These are phyloP conservation scores for Palythoa caribaeorum DNA, from an alignment of 92 coral and sea anemone species.

Conservation along the genomic window DNA sequence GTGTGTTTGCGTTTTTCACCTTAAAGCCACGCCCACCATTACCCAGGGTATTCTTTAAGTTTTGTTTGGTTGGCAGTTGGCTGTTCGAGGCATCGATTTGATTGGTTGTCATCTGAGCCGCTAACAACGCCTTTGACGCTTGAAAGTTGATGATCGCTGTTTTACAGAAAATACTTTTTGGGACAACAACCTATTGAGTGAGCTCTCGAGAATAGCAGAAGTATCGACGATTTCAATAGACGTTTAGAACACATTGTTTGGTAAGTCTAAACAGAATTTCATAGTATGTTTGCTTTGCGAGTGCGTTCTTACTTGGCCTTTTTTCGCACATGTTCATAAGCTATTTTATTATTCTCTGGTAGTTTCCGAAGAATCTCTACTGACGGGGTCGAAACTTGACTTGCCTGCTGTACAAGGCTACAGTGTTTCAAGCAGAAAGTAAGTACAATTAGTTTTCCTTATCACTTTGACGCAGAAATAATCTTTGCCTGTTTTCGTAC, in stretches of 20 bases:
- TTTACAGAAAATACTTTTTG: background rate
- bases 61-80: constrained; percentile 4
- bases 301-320: background rate
- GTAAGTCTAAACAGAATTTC: background rate
- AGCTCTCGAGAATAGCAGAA: background rate
- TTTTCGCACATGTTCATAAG: background rate
- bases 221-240: background rate
- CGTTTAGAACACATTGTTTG: background rate
- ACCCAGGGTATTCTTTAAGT: background rate
- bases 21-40: constrained; percentile 12
- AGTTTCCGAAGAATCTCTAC: background rate
- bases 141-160: background rate
- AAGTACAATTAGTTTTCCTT: background rate
- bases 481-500: background rate
- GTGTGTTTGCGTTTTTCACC: constrained; percentile 10
- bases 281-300: background rate
- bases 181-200: background rate
- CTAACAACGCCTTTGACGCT: constrained; percentile 5
- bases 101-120: background rate
- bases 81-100: constrained; percentile 10
- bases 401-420: background rate
- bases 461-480: background rate
- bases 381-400: background rate
- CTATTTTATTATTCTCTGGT: background rate
- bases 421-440: background rate